phyloP scores from a whole-genome alignment of 2,113 vertebrate genomes.

The Chamaea fasciata region DNA sequence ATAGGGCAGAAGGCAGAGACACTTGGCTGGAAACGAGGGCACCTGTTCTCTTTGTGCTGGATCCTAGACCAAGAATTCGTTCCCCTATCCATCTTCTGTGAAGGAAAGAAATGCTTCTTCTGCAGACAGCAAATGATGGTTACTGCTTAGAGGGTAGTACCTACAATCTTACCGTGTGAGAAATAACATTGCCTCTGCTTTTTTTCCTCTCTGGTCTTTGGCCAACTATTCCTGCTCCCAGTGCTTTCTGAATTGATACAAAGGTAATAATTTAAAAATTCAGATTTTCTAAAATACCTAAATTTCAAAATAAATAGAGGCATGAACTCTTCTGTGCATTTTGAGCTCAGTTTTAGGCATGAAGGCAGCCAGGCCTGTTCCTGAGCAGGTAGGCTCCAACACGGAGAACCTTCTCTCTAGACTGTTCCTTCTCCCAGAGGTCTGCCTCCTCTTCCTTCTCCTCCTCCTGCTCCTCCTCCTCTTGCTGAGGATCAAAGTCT shows the following conservation, averaged over 20 bases:
- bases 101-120: background rate
- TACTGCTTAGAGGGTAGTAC: background rate
- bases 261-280: background rate
- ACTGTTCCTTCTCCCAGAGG: background rate
- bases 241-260: background rate
- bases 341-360: background rate
- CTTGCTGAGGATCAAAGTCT: background rate
- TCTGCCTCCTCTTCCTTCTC: background rate
- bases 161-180: fast-evolving
- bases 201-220: background rate
- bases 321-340: background rate
- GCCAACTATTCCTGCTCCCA: background rate
- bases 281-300: background rate
- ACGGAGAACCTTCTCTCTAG: background rate
- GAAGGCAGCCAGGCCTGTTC: background rate
- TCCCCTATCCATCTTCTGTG: fast-evolving
- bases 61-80: background rate
- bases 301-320: background rate
- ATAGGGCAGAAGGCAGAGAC: background rate
- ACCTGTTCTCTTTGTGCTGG: fast-evolving
- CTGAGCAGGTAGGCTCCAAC: background rate
- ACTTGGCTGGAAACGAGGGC: background rate
- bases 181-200: background rate
- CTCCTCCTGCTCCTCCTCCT: background rate
- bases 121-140: background rate